These are phyloP conservation scores for Eulemur coronatus DNA, from an alignment of 2,797 vertebrate genomes.

Conservation along the genomic window DNA sequence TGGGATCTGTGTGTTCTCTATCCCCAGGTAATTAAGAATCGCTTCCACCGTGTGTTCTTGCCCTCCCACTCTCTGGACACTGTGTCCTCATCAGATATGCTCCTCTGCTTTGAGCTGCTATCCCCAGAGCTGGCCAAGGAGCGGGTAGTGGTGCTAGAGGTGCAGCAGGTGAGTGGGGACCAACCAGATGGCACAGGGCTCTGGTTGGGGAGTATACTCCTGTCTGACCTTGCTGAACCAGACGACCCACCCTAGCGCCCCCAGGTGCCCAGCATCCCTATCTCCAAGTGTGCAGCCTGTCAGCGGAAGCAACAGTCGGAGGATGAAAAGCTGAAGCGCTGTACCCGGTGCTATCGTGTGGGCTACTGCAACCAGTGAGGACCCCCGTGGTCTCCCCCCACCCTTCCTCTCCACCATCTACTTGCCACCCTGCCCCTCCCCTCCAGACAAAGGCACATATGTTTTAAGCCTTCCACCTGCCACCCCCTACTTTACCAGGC, in stretches of 20 bases:
- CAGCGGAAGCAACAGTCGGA: conserved; percentile 94
- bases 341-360: conserved; percentile 97
- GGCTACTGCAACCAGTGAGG: conserved; percentile 99
- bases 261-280: conserved; percentile 93
- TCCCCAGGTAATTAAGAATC: conserved; percentile 92
- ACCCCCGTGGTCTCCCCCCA: not conserved
- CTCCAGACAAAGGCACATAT: not conserved
- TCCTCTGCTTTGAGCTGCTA: conserved; percentile 97
- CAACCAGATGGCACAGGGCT: not conserved
- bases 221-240: conserved; percentile 57
- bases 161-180: conserved; percentile 92
- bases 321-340: conserved; percentile 96
- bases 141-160: conserved; percentile 92
- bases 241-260: conserved; percentile 88
- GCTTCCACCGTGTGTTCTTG: conserved; percentile 92
- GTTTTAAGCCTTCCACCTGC: not conserved
- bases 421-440: not conserved
- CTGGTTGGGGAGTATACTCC: not conserved
- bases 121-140: conserved; percentile 96
- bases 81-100: conserved; percentile 90
- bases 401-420: not conserved
- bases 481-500: not conserved
- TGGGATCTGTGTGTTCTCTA: not conserved
- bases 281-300: conserved; percentile 96
- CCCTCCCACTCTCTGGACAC: conserved; percentile 93